Base-by-base conservation (phyloP, 2,797 vertebrate species). In the Tauraco hartlaubi region DNA sequence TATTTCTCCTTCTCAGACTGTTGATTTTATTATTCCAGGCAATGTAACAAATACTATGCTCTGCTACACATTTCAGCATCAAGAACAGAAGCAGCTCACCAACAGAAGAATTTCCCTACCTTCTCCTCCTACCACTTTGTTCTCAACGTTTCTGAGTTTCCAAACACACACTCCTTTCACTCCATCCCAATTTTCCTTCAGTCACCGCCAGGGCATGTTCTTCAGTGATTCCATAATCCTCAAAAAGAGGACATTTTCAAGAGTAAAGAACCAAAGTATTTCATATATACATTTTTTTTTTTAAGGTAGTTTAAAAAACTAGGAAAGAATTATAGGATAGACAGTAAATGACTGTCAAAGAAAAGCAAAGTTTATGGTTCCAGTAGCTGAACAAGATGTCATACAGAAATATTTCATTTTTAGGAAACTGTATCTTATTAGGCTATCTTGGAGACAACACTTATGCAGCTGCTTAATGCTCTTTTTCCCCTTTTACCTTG, bases 291-390 rank as follows among this genome's bases (percentile, higher is more conserved):
- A 13, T n/a, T 33, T 39, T 21, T 15, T 15, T 55, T 71, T 80
- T 68, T 64, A 35, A 28, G 15, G 6, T 31, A 58, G 35, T 39
- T 58, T 1, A 20, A 61, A 43, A 77, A 74, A 17, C 9, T 33
- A 43, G 7, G 1, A 41, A 72, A 78, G 54, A 91, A 93, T 41
- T 52, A 28, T 11, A 39, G 31, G 18, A 66, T 2, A 73, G 55
- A 56, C 86, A 85, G 23, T 31, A 94, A 91, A 92, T 73, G 13
- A 75, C 25, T 51, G 31, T 52, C 64, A 88, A 87, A 78, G 29
- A 67, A 91, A 73, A 82, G 46, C 21, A 68, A 81, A 78, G 66
- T 82, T 93, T 80, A 93, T 37, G 44, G 64, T 33, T 88, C 52
- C 25, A 61, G 35, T 67, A 83, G 67, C 41, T 80, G 72, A 93